Base-by-base conservation (phyloP, 1,140 invertebrate species). In the Lordiphosa mommai region DNA sequence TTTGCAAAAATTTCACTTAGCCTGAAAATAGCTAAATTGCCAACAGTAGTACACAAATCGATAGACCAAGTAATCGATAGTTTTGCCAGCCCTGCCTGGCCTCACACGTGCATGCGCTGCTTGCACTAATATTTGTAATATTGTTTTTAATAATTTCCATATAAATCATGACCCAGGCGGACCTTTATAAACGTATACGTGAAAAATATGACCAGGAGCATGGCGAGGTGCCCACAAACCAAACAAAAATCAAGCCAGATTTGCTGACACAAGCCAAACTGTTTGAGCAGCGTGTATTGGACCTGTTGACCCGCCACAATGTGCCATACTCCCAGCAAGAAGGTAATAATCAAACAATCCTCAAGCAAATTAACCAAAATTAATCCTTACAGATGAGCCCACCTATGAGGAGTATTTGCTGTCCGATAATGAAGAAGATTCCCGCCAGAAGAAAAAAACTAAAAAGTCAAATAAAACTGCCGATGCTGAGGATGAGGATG, bases 321-420 rank as follows among this genome's bases (percentile, higher is more conserved):
- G 66, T 80, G 0, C 76, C 76, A 0, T 80, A 84, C 29, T 46
- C 76, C 0, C 56, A 55, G 1, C 56, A 71, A 61, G 76, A 80
- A 36, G 74, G 74, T 80, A 60, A 5, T 8, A 41, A 3, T 16
- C 4, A 14, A 27, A 1, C 6, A 61, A 37, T 8, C 6, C 1
- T 23, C 1, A 6, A 23, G 0, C 7, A 6, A 6, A 14, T 33
- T 12, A 6, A 44, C 0, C 8, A 5, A 0, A 17, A 0, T 9
- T 30, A 23, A 1, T 33, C 1, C 3, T 33, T 37, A 1, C 12
- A 82, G 70, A 71, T 56, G 84, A 87, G n/a, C 61, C 63, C 4
- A 76, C 86, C 7, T 82, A 73, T 36, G 86, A 89, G 14, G 76
- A 76, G 0, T 88, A 87, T 34, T 57, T 89, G 34, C 59, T 87